Conservation (phyloP, 2,888 invertebrate genomes). For the Pycnomerus fuliginosus region DNA sequence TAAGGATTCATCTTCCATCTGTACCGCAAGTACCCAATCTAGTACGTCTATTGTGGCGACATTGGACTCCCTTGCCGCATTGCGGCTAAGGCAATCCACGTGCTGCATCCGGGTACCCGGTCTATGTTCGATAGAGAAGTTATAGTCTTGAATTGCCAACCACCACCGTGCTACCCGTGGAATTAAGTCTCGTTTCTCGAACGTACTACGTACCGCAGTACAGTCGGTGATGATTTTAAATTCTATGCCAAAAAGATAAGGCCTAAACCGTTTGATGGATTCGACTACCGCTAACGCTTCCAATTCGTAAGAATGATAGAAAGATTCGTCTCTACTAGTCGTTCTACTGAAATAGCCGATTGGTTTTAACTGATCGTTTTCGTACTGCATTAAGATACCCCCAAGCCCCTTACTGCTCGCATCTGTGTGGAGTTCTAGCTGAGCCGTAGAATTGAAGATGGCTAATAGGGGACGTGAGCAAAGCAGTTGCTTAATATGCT, state of each 20-base stretch:
- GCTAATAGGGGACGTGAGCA: constrained; percentile 29
- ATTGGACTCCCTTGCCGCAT: neutral
- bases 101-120: neutral
- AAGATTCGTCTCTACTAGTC: neutral
- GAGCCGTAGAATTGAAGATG: constrained; percentile 28
- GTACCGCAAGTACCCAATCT: neutral
- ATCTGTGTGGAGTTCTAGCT: constrained; percentile 34
- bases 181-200: constrained; percentile 34
- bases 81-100: neutral
- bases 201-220: constrained; percentile 35
- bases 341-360: constrained; percentile 5
- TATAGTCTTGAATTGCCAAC: constrained; percentile 8
- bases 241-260: constrained; percentile 30
- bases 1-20: neutral
- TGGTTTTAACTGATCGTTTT: constrained; percentile 4
- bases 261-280: constrained; percentile 32
- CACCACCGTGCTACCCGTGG: constrained; percentile 40
- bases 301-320: constrained; percentile 36
- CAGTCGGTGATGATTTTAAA: constrained; percentile 42
- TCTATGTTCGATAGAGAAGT: neutral
- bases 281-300: constrained; percentile 41
- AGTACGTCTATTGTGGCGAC: neutral
- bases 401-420: constrained; percentile 32
- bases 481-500: neutral
- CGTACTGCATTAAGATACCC: constrained; percentile 34